These are phyloP conservation scores for Trissolcus japonicus DNA, from an alignment of 2,888 invertebrate genomes.

Conservation along the genomic window DNA sequence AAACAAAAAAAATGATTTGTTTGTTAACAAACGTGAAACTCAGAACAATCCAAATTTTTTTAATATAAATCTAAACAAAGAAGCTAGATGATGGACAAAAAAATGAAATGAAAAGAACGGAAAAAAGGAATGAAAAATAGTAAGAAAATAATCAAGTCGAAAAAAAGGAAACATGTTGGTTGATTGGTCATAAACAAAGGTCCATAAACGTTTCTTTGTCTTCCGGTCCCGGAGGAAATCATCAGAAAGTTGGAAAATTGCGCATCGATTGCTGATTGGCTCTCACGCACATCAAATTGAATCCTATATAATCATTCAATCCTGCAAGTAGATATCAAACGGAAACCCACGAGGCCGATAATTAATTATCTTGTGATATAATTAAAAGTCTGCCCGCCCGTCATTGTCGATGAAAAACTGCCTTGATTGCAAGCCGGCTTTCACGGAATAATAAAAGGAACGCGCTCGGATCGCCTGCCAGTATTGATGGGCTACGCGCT, in stretches of 20 bases:
- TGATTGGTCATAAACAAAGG: slow-evolving; percentile 23
- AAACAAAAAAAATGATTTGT: background rate
- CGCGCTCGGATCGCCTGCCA: background rate
- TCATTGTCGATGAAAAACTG: slow-evolving; percentile 17
- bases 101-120: too few relatives aligned
- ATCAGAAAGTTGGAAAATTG: slow-evolving; percentile 18
- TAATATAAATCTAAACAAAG: background rate
- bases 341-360: background rate
- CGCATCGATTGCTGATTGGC: slow-evolving; percentile 25
- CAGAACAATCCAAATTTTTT: too few relatives aligned
- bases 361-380: slow-evolving; percentile 17
- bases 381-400: background rate
- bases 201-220: slow-evolving; percentile 12
- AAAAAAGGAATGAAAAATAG: slow-evolving; percentile 1
- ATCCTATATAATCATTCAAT: slow-evolving; percentile 12
- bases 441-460: slow-evolving; percentile 8
- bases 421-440: slow-evolving; percentile 14
- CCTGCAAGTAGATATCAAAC: slow-evolving; percentile 12
- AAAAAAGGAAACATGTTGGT: background rate
- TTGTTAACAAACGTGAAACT: background rate
- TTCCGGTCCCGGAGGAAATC: slow-evolving; percentile 27
- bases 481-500: slow-evolving; percentile 16
- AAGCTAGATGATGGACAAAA: background rate
- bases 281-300: slow-evolving; percentile 12
- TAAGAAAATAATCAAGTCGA: background rate